Evolutionary conservation across 2,113 vertebrate species (phyloP).

Genomic region (Zeus faber): DNA sequence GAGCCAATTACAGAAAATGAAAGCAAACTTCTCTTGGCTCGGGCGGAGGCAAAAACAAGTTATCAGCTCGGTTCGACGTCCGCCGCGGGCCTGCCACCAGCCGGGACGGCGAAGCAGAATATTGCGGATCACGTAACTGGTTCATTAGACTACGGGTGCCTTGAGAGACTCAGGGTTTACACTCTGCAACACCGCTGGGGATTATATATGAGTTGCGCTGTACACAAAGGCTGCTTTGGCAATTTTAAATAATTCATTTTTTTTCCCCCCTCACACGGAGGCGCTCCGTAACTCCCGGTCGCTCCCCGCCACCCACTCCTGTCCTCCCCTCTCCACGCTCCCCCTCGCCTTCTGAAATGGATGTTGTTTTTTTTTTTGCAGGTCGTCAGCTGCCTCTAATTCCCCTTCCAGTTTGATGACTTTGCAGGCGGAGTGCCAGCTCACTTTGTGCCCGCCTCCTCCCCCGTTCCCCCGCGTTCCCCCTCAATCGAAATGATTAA

Average conservation of each 20-base stretch:
- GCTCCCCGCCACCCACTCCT: slow-evolving; percentile 18
- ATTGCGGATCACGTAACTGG: slow-evolving; percentile 14
- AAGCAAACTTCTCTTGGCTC: slow-evolving; percentile 14
- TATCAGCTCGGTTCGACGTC: slow-evolving; percentile 10
- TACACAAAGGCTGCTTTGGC: slow-evolving; percentile 33
- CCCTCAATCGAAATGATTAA: slow-evolving; percentile 58
- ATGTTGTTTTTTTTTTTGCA: slow-evolving; percentile 40
- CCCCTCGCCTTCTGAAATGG: slow-evolving; percentile 36
- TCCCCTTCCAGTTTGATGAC: slow-evolving; percentile 51
- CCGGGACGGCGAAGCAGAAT: slow-evolving; percentile 23
- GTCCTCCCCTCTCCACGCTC: slow-evolving; percentile 12
- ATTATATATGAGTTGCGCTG: slow-evolving; percentile 32
- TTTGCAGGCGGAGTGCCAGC: slow-evolving; percentile 28
- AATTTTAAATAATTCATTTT: slow-evolving; percentile 44
- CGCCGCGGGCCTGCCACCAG: slow-evolving; percentile 4
- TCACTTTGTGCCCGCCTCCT: slow-evolving; percentile 57
- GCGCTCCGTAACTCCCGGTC: too few relatives aligned
- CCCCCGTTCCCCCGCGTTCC: slow-evolving; percentile 28
- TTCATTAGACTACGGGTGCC: slow-evolving; percentile 40
- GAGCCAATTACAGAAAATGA: slow-evolving; percentile 16
- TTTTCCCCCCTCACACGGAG: slow-evolving; percentile 22
- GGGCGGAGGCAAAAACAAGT: slow-evolving; percentile 7
- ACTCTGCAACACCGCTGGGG: slow-evolving; percentile 20
- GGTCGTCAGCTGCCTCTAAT: slow-evolving; percentile 59
- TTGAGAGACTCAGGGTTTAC: slow-evolving; percentile 23